These are phyloP conservation scores for Stenodema calcarata DNA, from an alignment of 2,888 invertebrate species.

Conservation along the genomic window DNA sequence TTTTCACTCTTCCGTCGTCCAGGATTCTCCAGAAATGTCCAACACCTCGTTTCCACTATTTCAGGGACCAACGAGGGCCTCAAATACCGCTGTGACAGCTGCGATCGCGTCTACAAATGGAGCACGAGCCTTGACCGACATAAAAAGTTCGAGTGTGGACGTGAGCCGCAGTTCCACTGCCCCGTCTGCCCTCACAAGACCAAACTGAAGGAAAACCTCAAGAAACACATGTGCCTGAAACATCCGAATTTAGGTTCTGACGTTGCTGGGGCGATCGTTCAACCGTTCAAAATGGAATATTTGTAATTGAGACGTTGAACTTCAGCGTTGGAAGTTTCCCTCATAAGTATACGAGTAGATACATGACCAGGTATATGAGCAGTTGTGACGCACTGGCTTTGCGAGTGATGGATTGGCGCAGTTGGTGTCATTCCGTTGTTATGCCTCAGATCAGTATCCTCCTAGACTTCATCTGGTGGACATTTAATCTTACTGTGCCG, in stretches of 20 bases:
- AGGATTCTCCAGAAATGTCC: background rate
- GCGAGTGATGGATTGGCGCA: too few species aligned
- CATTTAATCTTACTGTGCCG: too few species aligned
- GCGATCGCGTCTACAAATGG: slow-evolving; percentile 50
- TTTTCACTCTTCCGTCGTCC: too few species aligned
- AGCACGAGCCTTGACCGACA: slow-evolving; percentile 56
- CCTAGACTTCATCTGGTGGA: too few species aligned
- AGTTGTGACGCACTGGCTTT: too few species aligned
- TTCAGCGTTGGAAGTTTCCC: too few species aligned
- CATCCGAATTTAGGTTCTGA: background rate
- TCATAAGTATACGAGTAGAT: too few species aligned
- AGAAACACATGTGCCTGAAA: slow-evolving; percentile 50
- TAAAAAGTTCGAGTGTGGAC: slow-evolving; percentile 21
- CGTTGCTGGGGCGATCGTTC: background rate
- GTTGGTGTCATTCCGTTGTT: too few species aligned
- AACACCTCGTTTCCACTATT: background rate
- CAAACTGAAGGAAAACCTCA: slow-evolving; percentile 55
- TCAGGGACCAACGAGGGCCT: background rate
- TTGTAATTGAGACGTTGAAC: too few species aligned
- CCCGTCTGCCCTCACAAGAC: slow-evolving; percentile 61
- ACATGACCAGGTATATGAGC: too few species aligned
- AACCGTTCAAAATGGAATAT: background rate
- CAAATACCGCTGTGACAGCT: slow-evolving; percentile 47
- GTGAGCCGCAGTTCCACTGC: slow-evolving; percentile 62
- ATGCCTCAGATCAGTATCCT: too few species aligned